phyloP scores from a whole-genome alignment of 2,113 vertebrate species.

The Engystomops pustulosus region DNA sequence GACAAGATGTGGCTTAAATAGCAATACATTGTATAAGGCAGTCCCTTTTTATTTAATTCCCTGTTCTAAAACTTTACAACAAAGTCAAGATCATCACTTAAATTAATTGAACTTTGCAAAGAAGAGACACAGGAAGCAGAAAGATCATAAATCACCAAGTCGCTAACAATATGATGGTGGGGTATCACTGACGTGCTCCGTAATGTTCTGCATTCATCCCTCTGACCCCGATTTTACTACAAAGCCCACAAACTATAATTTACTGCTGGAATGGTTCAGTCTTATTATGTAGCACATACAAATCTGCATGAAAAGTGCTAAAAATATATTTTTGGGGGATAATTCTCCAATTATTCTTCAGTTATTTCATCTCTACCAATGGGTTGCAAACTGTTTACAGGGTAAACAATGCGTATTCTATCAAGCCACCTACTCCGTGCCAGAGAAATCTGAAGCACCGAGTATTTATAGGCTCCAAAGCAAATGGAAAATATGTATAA shows the following conservation, averaged over 20 bases:
- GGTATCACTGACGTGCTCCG: neutral
- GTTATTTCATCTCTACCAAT: neutral
- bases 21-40: no score
- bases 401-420: conserved; percentile 39
- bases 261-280: neutral
- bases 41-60: neutral
- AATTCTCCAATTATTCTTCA: neutral
- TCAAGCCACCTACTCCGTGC: conserved; percentile 9
- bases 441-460: conserved; percentile 34
- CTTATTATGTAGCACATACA: neutral
- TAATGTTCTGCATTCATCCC: neutral
- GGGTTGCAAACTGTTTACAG: conserved; percentile 26
- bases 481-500: conserved; percentile 42
- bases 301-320: neutral
- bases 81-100: neutral
- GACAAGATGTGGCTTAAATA: no score
- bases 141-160: neutral
- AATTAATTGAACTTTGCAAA: neutral
- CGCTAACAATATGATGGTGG: neutral
- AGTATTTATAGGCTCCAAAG: conserved; percentile 37
- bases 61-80: neutral
- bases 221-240: neutral
- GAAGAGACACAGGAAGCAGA: neutral
- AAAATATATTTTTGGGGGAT: neutral
- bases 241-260: neutral